Percentiles rank a stretch among this genome's conserved stretches.
Evolutionary conservation across 2,113 vertebrate species (phyloP).

Genomic region (Chrysemys picta): DNA sequence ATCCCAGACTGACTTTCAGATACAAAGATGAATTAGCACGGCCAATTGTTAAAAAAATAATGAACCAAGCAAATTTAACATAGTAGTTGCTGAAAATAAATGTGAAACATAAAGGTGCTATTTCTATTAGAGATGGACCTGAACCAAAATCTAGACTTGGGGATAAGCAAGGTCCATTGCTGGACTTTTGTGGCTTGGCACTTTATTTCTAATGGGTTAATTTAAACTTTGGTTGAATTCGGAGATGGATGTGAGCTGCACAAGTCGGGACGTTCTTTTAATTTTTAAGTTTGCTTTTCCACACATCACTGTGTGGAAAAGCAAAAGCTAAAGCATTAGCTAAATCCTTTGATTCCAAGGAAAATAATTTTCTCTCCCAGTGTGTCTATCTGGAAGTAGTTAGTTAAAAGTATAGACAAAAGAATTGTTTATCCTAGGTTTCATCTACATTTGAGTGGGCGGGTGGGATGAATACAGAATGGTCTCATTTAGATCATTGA

Average conservation of each 20-base stretch:
- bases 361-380: not conserved
- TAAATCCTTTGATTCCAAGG: not conserved
- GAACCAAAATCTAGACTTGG: not conserved
- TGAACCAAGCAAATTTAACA: not conserved
- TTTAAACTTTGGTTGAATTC: not conserved
- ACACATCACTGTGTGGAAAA: not conserved
- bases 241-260: fast-evolving
- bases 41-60: not conserved
- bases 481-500: conserved; percentile 12
- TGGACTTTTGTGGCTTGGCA: not conserved
- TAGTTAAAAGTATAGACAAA: conserved; percentile 37
- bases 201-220: not conserved
- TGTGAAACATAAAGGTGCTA: not conserved
- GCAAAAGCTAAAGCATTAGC: too few species aligned
- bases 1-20: not conserved
- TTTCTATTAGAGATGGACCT: not conserved
- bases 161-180: not conserved
- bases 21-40: not conserved
- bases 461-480: conserved; percentile 18
- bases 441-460: not conserved
- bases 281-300: not conserved
- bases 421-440: conserved; percentile 42
- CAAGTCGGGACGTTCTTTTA: not conserved
- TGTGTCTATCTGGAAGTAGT: not conserved
- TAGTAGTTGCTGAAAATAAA: not conserved